Base-by-base conservation (phyloP, 2,888 invertebrate genomes). In the Seira musarum region DNA sequence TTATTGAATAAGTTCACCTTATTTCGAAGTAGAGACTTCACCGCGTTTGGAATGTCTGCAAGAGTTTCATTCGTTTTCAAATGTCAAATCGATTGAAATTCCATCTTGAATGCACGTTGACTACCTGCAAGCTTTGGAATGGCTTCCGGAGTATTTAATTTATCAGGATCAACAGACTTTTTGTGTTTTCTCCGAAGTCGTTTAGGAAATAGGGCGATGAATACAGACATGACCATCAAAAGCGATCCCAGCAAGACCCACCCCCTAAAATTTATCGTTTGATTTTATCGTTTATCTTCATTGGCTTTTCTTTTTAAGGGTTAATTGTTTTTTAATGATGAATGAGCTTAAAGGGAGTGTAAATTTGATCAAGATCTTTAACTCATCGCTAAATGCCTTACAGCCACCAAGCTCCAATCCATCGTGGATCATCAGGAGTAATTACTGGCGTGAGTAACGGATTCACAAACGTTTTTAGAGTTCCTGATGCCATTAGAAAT, bases 381-480 rank as follows among this genome's bases (percentile, higher is more conserved):
- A n/a, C n/a, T n/a, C n/a, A n/a, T n/a, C n/a, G n/a, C n/a, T n/a
- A 21, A 21, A 70, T 61, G 8, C 13, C 82, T 88, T 93, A 93
- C 15, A 93, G 89, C 94, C 94, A 94, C 93, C 94, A 94, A 8
- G 94, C 93, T 19, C 94, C 94, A 63, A 92, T 88, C 94, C 94
- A 94, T 84, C 93, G 89, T 1, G 93, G 93, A 83, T 89, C 89
- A 80, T 90, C 90, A 64, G 90, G 89, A 64, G 90, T 90, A 35
- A 93, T 92, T 8, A 92, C 87, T 0, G 92, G 92, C 10, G 91
- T 92, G 67, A 92, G 89, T 0, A 88, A 88, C 0, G 92, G 92
- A 87, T 92, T 92, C 75, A 93, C 92, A 86, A 92, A 93, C 1
- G 91, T 87, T 84, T 90, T 91, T 5, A 92, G 87, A 66, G 88